Evolutionary conservation across 2,888 invertebrate species (phyloP), one percentile per base, ranked within the genome.

Genomic region (Crocallis elinguaria): DNA sequence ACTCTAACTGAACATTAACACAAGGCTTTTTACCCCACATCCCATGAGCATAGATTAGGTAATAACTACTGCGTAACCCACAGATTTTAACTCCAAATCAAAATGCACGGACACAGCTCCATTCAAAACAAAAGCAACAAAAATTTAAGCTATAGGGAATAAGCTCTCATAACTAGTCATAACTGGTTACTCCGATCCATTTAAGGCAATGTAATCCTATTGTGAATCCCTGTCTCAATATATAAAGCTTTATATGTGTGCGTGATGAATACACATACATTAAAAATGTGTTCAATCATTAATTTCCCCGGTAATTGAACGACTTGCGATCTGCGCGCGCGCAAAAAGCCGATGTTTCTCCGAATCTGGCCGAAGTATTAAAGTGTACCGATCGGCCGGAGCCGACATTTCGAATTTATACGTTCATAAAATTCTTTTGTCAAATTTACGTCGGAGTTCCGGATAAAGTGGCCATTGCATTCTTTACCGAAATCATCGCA

Each of bases 401-500:
- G 57, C 77, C 62, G 75, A 72, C 85, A 78, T 80, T 73, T 71
- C 80, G 84, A 85, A 83, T 87, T 84, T 88, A 88, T 89, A 86
- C 88, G 88, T 88, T 89, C 87, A 82, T 88, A 86, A 89, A 86
- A 89, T 90, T 80, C 88, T 84, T 88, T 87, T 89, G 88, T 89
- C 88, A 88, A 89, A 89, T 88, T 88, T 88, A 87, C 87, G 79
- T 74, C 79, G 84, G 73, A 75, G 82, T 74, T 82, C 84, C 81
- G 77, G 76, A 82, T 81, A 82, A 81, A 82, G 75, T 78, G 83
- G 80, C 37, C 17, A 48, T 44, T 17, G 79, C 73, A 88, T 89
- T 88, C 88, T 86, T 88, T 85, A 75, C 76, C 79, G 88, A 88
- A 88, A 86, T 82, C 84, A 85, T 79, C 79, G 78, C 71, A 52